Evolutionary conservation across 30 jellyfish, hydroid and myxozoan species (phyloP).

Genomic region (Mastigias papua): DNA sequence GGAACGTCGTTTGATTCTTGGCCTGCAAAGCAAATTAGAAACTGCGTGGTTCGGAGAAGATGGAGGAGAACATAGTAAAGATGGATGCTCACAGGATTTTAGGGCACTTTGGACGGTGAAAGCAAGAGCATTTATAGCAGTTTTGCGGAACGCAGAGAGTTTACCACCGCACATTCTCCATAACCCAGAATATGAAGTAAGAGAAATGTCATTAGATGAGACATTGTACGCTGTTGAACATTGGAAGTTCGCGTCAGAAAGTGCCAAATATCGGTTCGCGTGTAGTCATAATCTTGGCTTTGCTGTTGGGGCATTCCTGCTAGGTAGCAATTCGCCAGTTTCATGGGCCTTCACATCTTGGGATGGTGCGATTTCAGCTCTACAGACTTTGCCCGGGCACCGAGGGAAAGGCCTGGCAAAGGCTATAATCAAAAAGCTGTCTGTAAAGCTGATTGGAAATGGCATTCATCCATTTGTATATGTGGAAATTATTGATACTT

Average conservation of each 20-base stretch:
- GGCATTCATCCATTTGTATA: conserved; percentile 56
- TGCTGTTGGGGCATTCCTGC: conserved; percentile 67
- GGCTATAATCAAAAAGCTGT: conserved; percentile 39
- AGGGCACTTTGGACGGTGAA: neutral
- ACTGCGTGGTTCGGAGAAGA: neutral
- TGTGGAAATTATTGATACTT: conserved; percentile 49
- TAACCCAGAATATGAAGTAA: conserved; percentile 33
- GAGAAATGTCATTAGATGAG: conserved; percentile 60
- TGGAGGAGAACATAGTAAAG: neutral
- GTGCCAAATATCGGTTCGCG: conserved; percentile 37
- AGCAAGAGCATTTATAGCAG: conserved; percentile 42
- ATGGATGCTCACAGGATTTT: neutral
- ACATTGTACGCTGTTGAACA: conserved; percentile 47
- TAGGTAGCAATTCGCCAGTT: conserved; percentile 40
- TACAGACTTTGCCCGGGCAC: conserved; percentile 57
- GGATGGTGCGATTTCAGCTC: conserved; percentile 77
- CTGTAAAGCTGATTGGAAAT: conserved; percentile 11
- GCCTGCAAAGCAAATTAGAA: neutral
- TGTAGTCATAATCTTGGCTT: conserved; percentile 43
- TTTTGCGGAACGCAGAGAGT: conserved; percentile 18
- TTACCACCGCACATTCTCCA: neutral
- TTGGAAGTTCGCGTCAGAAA: conserved; percentile 54
- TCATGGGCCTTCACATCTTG: conserved; percentile 70
- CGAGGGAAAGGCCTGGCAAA: conserved; percentile 64
- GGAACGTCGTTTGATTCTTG: neutral